Evolutionary conservation across 2,888 invertebrate genomes (phyloP).

Genomic region (Phengaris alcon): DNA sequence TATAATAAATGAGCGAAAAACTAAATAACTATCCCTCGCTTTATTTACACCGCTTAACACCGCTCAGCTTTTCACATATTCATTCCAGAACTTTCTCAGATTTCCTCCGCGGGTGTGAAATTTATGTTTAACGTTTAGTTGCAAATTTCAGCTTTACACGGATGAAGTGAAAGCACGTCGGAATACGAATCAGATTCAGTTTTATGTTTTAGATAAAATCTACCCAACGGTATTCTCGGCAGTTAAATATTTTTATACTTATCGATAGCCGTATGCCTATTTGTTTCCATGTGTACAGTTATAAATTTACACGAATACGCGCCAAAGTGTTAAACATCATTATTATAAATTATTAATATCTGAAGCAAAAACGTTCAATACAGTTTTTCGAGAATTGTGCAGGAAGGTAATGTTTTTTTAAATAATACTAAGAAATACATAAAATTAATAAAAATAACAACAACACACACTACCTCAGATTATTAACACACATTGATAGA

Average conservation of each 20-base stretch:
- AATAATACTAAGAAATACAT: no score
- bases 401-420: no score
- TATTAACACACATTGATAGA: no score
- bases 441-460: no score
- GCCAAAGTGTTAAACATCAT: no score
- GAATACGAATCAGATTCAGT: neutral
- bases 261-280: neutral
- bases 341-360: no score
- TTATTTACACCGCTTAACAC: slow-evolving; percentile 40
- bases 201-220: slow-evolving; percentile 1
- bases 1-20: no score
- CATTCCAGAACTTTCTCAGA: slow-evolving; percentile 62
- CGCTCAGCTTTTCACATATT: slow-evolving; percentile 57
- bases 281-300: no score
- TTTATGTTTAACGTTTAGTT: slow-evolving; percentile 48
- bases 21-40: neutral
- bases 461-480: no score
- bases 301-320: no score
- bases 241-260: neutral
- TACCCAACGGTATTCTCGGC: neutral
- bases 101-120: slow-evolving; percentile 53
- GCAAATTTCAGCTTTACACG: slow-evolving; percentile 24
- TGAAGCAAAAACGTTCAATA: no score
- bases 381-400: no score
- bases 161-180: slow-evolving; percentile 15